Conservation (phyloP, 2,888 invertebrate species). For the Campaea margaritaria region DNA sequence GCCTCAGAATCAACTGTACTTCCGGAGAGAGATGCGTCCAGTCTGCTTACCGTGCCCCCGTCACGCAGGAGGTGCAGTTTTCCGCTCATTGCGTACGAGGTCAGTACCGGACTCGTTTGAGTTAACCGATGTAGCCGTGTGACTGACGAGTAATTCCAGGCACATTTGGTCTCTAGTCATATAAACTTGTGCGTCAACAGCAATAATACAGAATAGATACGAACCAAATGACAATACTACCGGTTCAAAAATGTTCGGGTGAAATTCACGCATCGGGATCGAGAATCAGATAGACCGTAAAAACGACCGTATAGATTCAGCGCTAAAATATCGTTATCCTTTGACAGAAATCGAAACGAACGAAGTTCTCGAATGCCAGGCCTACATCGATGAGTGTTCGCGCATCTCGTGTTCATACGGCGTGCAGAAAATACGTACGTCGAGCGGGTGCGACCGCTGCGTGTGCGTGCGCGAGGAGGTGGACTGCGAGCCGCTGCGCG, state of each 20-base stretch:
- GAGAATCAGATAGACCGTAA: no score
- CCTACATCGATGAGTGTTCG: slow-evolving; percentile 84
- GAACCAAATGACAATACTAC: no score
- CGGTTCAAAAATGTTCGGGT: no score
- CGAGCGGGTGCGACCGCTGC: slow-evolving; percentile 88
- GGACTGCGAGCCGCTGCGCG: slow-evolving; percentile 83
- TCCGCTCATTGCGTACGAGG: slow-evolving; percentile 52
- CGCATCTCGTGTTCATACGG: slow-evolving; percentile 89
- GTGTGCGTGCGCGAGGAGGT: slow-evolving; percentile 61
- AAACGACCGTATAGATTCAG: no score
- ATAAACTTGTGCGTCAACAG: no score
- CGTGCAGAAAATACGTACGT: slow-evolving; percentile 83
- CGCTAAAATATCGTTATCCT: not conserved
- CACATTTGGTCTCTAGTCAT: no score
- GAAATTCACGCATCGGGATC: no score
- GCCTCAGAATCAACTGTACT: slow-evolving; percentile 86
- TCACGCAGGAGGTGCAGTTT: slow-evolving; percentile 69
- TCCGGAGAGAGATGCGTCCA: slow-evolving; percentile 89
- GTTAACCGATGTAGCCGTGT: no score
- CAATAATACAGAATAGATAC: no score
- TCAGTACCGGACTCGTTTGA: slow-evolving; percentile 11
- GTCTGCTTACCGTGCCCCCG: slow-evolving; percentile 75
- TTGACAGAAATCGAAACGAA: slow-evolving; percentile 50
- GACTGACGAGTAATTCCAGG: no score
- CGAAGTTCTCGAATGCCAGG: slow-evolving; percentile 49